These are phyloP conservation scores for Artibeus lituratus DNA, from an alignment of 2,797 vertebrate species.

Conservation along the genomic window DNA sequence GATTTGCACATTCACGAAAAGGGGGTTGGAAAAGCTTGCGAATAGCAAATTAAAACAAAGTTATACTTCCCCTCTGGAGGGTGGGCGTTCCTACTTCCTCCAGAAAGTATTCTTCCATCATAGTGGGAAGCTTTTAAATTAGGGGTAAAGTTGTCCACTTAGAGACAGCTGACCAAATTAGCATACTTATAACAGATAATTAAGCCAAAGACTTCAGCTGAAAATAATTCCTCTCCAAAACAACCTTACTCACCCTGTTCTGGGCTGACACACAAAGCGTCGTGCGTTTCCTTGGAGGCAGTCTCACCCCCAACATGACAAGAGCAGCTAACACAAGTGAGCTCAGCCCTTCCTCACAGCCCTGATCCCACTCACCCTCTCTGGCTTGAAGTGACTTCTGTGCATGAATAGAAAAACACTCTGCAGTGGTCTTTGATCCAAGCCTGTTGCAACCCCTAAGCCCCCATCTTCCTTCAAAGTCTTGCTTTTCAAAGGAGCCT, in stretches of 20 bases:
- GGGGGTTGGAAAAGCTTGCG: not conserved
- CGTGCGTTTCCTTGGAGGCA: not conserved
- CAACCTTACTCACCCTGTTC: conserved; percentile 45
- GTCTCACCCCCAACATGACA: not conserved
- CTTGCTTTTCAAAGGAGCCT: conserved; percentile 1
- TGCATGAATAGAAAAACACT: not conserved
- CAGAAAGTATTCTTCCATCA: not conserved
- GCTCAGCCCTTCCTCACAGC: not conserved
- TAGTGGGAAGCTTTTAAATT: not conserved
- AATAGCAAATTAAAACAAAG: not conserved
- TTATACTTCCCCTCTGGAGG: no score
- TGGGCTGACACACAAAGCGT: not conserved
- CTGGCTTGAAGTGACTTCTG: not conserved
- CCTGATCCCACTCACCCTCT: conserved; percentile 23
- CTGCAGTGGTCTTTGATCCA: conserved; percentile 3
- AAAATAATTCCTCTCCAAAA: conserved; percentile 76
- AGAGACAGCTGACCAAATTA: conserved; percentile 63
- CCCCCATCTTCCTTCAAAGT: not conserved
- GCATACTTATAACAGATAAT: conserved; percentile 70
- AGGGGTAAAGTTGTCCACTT: conserved; percentile 5
- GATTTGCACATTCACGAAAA: not conserved
- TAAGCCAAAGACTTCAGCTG: conserved; percentile 72
- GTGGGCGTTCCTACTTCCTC: not conserved
- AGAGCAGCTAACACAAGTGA: not conserved
- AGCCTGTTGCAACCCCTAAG: not conserved